Conservation (phyloP, 1,140 invertebrate species). For the Phocides pigmalion region DNA sequence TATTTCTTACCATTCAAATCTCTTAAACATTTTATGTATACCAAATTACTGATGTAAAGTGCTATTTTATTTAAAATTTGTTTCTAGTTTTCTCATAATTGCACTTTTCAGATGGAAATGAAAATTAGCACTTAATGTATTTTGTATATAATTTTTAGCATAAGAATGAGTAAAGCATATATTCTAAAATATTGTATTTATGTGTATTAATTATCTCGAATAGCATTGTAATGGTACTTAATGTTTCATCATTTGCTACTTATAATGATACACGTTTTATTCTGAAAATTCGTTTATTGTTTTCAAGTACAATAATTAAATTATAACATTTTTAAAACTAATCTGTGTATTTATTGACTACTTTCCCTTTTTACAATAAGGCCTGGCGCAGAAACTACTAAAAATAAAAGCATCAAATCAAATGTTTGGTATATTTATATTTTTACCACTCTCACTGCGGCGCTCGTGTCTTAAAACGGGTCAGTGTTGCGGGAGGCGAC, state of each 20-base stretch:
- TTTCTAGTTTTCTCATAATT: neutral
- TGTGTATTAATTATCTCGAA: slow-evolving; percentile 40
- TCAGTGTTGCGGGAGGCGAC: too few relatives aligned
- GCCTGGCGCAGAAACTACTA: too few relatives aligned
- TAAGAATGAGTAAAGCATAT: slow-evolving; percentile 67
- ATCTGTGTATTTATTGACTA: slow-evolving; percentile 32
- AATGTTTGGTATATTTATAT: too few relatives aligned
- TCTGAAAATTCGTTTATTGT: slow-evolving; percentile 73
- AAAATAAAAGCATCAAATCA: too few relatives aligned
- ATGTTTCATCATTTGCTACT: slow-evolving; percentile 47
- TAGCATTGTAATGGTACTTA: slow-evolving; percentile 52
- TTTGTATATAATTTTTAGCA: slow-evolving; percentile 21
- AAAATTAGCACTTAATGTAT: slow-evolving; percentile 3
- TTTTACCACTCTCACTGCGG: too few relatives aligned
- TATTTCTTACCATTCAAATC: too few relatives aligned
- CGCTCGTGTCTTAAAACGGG: too few relatives aligned
- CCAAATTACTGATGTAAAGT: neutral
- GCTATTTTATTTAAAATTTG: neutral
- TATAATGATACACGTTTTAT: slow-evolving; percentile 63
- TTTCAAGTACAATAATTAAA: slow-evolving; percentile 72
- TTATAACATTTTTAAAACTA: slow-evolving; percentile 60
- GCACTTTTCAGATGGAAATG: slow-evolving; percentile 12
- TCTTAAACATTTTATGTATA: neutral
- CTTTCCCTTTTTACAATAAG: slow-evolving; percentile 24
- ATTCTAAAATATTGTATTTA: slow-evolving; percentile 70